Conservation (phyloP, 2,113 vertebrate species). For the Carassius auratus region DNA sequence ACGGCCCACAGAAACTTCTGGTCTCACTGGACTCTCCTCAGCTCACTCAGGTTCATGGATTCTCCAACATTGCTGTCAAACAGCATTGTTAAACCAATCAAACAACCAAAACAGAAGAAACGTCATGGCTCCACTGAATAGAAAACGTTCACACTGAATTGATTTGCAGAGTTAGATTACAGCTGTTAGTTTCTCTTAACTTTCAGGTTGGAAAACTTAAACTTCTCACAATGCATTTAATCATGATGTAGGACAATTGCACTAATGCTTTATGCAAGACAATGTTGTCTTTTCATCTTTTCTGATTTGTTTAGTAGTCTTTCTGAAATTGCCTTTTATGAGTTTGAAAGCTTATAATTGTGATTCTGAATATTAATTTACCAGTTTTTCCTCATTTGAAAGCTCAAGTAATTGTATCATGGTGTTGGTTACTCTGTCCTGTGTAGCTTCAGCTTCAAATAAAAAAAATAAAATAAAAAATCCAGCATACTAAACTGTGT, state of each 20-base stretch:
- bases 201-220: too few relatives aligned
- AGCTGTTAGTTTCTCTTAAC: background rate
- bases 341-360: too few relatives aligned
- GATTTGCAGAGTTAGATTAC: background rate
- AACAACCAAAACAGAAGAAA: background rate
- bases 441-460: constrained; percentile 3
- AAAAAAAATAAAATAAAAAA: background rate
- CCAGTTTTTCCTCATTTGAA: too few relatives aligned
- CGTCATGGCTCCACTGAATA: background rate
- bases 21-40: constrained; percentile 82
- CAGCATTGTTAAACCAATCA: constrained; percentile 32
- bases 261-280: too few relatives aligned
- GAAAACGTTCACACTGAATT: background rate
- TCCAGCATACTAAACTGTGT: constrained; percentile 9
- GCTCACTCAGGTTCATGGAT: constrained; percentile 85
- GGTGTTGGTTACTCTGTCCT: too few relatives aligned
- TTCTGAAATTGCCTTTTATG: too few relatives aligned
- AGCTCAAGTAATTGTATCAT: too few relatives aligned
- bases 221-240: too few relatives aligned
- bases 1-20: constrained; percentile 80
- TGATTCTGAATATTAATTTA: too few relatives aligned
- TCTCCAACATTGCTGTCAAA: constrained; percentile 71
- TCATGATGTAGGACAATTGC: too few relatives aligned
- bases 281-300: too few relatives aligned
- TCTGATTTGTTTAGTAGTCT: too few relatives aligned